These are phyloP conservation scores for Nowickia ferox DNA, from an alignment of 2,888 invertebrate genomes.

Conservation along the genomic window DNA sequence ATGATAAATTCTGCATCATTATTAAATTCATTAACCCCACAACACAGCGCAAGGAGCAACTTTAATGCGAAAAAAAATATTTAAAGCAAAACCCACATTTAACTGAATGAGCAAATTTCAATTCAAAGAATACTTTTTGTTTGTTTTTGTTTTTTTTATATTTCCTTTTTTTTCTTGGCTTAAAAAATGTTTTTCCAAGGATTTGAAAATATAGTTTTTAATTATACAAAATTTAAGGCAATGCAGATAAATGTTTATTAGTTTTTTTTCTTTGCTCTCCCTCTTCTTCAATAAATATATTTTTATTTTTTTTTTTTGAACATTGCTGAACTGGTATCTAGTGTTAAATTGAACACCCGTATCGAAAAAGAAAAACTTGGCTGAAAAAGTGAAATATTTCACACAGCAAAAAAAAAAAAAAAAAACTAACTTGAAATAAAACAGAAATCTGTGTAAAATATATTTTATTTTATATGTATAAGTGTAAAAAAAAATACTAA, in stretches of 20 bases:
- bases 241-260: slow-evolving; percentile 45
- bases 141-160: slow-evolving; percentile 5
- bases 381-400: slow-evolving; percentile 20
- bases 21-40: not conserved
- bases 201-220: slow-evolving; percentile 45
- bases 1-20: no score
- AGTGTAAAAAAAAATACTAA: not conserved
- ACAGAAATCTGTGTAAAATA: slow-evolving; percentile 10
- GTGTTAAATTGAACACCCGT: slow-evolving; percentile 55
- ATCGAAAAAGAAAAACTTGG: slow-evolving; percentile 49
- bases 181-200: slow-evolving; percentile 24
- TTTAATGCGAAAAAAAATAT: slow-evolving; percentile 6
- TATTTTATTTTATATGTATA: not conserved
- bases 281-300: slow-evolving; percentile 10
- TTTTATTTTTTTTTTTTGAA: not conserved
- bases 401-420: not conserved
- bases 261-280: not conserved
- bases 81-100: slow-evolving; percentile 30
- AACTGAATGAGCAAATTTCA: slow-evolving; percentile 7
- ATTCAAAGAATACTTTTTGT: slow-evolving; percentile 38
- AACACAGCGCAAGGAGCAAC: not conserved
- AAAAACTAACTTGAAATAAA: not conserved
- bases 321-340: slow-evolving; percentile 1
- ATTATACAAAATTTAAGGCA: slow-evolving; percentile 43
- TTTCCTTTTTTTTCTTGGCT: slow-evolving; percentile 40